phyloP scores from a whole-genome alignment of 2,797 vertebrate species.

The Gymnoscopelus microlampas region DNA sequence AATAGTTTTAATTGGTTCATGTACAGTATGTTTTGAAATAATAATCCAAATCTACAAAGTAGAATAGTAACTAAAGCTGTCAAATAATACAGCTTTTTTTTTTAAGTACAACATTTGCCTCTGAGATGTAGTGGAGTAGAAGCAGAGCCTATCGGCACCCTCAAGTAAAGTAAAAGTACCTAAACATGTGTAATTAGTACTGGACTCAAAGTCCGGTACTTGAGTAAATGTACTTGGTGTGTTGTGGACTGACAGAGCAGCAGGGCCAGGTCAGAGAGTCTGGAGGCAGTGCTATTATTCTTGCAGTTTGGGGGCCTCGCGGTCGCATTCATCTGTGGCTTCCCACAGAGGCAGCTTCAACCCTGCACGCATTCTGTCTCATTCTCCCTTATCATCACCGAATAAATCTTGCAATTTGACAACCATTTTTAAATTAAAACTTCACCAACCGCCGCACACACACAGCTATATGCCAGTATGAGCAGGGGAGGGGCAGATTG shows the following conservation, averaged over 20 bases:
- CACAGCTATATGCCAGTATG: neutral
- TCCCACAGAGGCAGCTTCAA: constrained; percentile 54
- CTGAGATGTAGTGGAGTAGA: too few relatives aligned
- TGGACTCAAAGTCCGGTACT: too few relatives aligned
- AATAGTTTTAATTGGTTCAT: too few relatives aligned
- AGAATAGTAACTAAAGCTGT: too few relatives aligned
- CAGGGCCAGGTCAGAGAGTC: constrained; percentile 53
- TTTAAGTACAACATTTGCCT: too few relatives aligned
- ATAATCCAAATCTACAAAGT: too few relatives aligned
- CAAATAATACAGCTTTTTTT: too few relatives aligned
- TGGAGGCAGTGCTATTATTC: constrained; percentile 68
- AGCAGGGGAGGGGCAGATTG: constrained; percentile 32
- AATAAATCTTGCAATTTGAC: constrained; percentile 60
- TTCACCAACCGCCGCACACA: constrained; percentile 28
- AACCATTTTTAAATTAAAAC: constrained; percentile 60
- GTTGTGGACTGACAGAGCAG: neutral
- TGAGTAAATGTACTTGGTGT: too few relatives aligned
- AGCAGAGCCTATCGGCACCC: too few relatives aligned
- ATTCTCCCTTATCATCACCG: constrained; percentile 40
- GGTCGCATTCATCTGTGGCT: constrained; percentile 61
- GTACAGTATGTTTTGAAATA: too few relatives aligned
- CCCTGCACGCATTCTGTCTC: constrained; percentile 23
- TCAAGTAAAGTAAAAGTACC: too few relatives aligned
- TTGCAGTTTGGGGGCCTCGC: constrained; percentile 55
- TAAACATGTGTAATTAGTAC: too few relatives aligned